These are phyloP conservation scores for Bujurquina vittata DNA, from an alignment of 2,113 vertebrate species.

Conservation along the genomic window DNA sequence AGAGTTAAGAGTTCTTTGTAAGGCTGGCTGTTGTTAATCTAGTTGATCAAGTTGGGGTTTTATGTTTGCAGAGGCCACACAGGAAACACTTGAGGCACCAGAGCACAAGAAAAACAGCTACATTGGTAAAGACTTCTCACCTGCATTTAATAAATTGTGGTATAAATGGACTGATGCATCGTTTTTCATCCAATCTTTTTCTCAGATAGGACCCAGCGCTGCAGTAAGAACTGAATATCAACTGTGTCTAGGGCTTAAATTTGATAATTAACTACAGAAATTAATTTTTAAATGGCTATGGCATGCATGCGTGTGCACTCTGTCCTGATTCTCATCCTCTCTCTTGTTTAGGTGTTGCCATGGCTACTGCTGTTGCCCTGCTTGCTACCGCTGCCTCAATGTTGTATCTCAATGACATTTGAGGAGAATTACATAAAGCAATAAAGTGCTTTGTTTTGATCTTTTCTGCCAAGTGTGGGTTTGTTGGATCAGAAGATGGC, in stretches of 20 bases:
- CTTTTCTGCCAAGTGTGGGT: constrained; percentile 1
- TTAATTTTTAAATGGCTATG: not conserved
- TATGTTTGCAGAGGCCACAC: constrained; percentile 48
- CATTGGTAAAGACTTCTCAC: constrained; percentile 48
- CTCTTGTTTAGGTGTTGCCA: constrained; percentile 70
- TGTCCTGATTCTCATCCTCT: constrained; percentile 8
- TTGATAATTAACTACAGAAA: not conserved
- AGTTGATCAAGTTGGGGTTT: not conserved
- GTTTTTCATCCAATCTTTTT: not conserved
- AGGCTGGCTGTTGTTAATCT: not conserved
- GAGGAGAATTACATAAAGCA: not conserved
- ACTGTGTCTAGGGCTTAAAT: not conserved
- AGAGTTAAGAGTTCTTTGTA: no score
- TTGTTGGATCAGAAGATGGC: not conserved
- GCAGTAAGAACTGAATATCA: not conserved
- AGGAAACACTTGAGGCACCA: not conserved
- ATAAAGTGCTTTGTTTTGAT: constrained; percentile 31
- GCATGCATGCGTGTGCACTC: not conserved
- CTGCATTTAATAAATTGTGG: not conserved
- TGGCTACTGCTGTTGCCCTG: constrained; percentile 69
- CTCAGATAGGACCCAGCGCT: not conserved
- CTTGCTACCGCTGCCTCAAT: constrained; percentile 76
- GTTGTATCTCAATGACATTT: constrained; percentile 72
- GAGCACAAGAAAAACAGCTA: constrained; percentile 51
- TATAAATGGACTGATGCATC: not conserved